Conservation (phyloP, 2,113 vertebrate species). For the Nothobranchius kuhntae region DNA sequence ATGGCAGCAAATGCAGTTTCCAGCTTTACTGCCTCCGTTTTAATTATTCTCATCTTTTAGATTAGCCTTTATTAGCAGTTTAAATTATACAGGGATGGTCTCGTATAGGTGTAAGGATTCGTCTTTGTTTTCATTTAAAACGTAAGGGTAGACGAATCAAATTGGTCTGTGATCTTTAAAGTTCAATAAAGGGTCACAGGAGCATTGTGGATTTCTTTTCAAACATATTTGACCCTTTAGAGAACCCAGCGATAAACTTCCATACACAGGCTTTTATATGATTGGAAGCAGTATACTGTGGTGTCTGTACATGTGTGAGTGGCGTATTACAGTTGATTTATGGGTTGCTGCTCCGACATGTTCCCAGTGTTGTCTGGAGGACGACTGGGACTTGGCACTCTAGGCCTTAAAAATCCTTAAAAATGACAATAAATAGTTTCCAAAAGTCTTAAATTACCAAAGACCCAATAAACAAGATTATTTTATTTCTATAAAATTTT, state of each 20-base stretch:
- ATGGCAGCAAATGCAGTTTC: neutral
- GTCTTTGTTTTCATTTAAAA: neutral
- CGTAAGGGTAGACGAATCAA: neutral
- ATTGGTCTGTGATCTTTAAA: neutral
- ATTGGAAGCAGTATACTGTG: neutral
- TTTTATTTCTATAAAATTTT: too few species aligned
- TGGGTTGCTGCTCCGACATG: conserved; percentile 22
- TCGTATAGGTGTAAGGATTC: too few species aligned
- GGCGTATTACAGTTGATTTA: conserved; percentile 22
- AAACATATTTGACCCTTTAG: neutral
- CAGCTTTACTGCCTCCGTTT: neutral
- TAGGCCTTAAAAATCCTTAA: neutral
- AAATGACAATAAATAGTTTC: too few species aligned
- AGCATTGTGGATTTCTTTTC: neutral
- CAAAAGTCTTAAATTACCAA: too few species aligned
- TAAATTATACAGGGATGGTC: too few species aligned
- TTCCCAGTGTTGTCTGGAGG: conserved; percentile 23
- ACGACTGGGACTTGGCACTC: conserved; percentile 38
- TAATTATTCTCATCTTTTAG: neutral
- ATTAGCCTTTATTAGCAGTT: neutral
- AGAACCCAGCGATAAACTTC: neutral
- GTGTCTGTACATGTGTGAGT: neutral
- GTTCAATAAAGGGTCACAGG: neutral
- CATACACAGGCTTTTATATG: neutral
- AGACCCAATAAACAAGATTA: too few species aligned